Evolutionary conservation across 2,113 vertebrate species (phyloP), one percentile per base, ranked within the genome.

Genomic region (Rhinichthys klamathensis): DNA sequence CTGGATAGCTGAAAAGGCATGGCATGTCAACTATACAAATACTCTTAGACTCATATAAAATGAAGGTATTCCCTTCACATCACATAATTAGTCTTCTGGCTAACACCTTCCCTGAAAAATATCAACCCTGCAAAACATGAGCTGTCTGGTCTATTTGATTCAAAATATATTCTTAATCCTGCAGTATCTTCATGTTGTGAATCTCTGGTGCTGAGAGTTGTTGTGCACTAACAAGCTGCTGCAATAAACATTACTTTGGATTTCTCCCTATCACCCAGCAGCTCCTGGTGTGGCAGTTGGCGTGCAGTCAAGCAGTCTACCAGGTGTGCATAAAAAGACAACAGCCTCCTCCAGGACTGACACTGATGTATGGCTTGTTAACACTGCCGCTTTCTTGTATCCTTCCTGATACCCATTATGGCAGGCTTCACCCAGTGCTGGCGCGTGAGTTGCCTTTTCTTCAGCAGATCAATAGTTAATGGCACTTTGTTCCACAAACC

Each of bases 401-500:
- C 80, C 67, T 80, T n/a, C 35, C 35, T 18, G 81, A 90, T 88
- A 91, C 89, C 91, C 90, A 93, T 91, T 93, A 92, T 91, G 91
- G 92, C 92, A 93, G 92, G 93, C 92, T 93, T 94, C 93, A 92
- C 88, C 85, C 88, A 77, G 90, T 89, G 89, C 82, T 88, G 54
- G 89, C 93, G 93, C 93, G 94, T 89, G 93, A 95, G 92, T 91
- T 83, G 94, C 94, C 94, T 94, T 91, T 90, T 91, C 95, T 95
- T 95, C 95, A 96, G 94, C 95, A 95, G 96, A 98, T 99, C 97
- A 96, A 99, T 99, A 92, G 94, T 95, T 94, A 93, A 96, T 95
- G 96, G 96, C 96, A 97, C 94, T 96, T 97, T 95, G 94, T 95
- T 96, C 95, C 95, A 95, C 94, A 96, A 96, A 95, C 95, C 95